Conservation (phyloP, 2,113 vertebrate genomes). For the Xenus cinereus region DNA sequence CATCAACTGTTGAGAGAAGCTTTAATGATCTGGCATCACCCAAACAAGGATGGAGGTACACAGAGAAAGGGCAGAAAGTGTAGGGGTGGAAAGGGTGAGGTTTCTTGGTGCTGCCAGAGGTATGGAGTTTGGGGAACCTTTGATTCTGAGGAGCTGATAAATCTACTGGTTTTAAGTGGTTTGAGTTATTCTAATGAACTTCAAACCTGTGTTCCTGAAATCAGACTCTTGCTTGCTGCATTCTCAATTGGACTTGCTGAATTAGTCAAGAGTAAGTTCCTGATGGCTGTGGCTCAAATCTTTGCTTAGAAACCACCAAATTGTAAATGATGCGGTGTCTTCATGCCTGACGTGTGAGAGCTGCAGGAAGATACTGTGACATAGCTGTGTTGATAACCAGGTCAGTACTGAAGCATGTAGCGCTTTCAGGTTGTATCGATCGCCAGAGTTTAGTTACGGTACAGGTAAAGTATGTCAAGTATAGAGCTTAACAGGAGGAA, state of each 20-base stretch:
- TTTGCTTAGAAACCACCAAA: background rate
- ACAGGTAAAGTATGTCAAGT: background rate
- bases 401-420: background rate
- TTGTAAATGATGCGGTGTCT: background rate
- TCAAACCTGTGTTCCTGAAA: background rate
- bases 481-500: background rate
- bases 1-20: background rate
- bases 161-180: background rate
- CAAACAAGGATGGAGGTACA: background rate
- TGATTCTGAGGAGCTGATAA: background rate
- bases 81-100: background rate
- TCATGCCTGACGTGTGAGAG: background rate
- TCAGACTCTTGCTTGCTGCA: accelerated
- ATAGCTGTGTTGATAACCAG: background rate
- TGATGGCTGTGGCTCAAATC: background rate
- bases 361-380: background rate
- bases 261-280: background rate
- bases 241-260: background rate
- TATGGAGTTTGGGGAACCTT: background rate
- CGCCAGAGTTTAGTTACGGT: background rate
- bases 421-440: background rate
- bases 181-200: background rate
- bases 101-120: background rate
- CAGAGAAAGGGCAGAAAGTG: background rate
- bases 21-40: background rate